phyloP scores from a whole-genome alignment of 2,797 vertebrate genomes.

The Novumbra hubbsi region DNA sequence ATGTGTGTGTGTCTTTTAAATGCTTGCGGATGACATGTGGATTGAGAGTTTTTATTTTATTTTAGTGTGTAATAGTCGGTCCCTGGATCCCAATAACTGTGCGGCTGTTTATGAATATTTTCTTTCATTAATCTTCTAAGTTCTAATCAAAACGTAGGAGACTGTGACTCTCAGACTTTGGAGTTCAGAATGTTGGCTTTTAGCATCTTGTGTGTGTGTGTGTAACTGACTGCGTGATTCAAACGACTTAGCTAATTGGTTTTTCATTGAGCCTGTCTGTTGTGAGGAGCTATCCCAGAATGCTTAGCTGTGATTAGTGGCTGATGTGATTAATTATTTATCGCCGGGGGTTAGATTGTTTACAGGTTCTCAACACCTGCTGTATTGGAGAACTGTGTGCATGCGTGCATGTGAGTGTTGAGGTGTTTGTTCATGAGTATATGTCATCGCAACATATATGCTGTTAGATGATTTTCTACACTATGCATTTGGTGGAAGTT shows the following conservation, averaged over 20 bases:
- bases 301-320: slow-evolving; percentile 72
- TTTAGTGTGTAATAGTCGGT: not conserved
- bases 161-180: not conserved
- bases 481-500: not conserved
- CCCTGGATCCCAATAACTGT: not conserved
- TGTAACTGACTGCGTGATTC: slow-evolving; percentile 63
- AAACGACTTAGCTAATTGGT: slow-evolving; percentile 72
- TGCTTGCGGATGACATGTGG: too few species aligned
- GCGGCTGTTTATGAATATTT: not conserved
- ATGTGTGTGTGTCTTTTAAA: too few species aligned
- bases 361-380: slow-evolving; percentile 56
- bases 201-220: slow-evolving; percentile 27
- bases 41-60: slow-evolving; percentile 7
- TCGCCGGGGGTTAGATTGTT: slow-evolving; percentile 41
- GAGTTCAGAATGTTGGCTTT: slow-evolving; percentile 1
- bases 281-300: slow-evolving; percentile 66
- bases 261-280: slow-evolving; percentile 67
- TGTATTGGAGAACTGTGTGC: slow-evolving; percentile 39
- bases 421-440: not conserved
- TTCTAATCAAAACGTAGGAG: not conserved
- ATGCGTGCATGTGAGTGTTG: slow-evolving; percentile 3
- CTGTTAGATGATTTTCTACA: not conserved
- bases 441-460: not conserved
- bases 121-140: not conserved
- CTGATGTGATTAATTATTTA: slow-evolving; percentile 65